Conservation (phyloP, 2,113 vertebrate genomes). For the Malurus melanocephalus region DNA sequence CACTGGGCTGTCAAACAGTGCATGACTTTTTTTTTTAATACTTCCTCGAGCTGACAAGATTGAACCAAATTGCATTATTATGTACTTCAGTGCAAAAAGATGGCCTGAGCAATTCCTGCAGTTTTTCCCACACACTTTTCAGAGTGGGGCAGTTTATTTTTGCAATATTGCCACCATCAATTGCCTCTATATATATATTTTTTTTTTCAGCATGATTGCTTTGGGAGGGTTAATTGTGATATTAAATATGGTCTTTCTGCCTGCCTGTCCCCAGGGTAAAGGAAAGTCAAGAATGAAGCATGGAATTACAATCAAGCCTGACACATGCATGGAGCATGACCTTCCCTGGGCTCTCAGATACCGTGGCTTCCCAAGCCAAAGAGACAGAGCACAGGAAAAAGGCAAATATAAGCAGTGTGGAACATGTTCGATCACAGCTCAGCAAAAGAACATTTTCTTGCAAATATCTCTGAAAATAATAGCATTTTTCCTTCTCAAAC, state of each 20-base stretch:
- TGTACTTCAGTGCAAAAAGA: not conserved
- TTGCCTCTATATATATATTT: not conserved
- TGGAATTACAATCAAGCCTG: conserved; percentile 38
- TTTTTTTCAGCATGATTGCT: not conserved
- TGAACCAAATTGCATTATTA: not conserved
- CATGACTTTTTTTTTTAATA: not conserved
- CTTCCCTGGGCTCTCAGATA: conserved; percentile 11
- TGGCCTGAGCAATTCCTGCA: not conserved
- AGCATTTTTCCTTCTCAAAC: not conserved
- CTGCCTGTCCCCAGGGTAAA: conserved; percentile 9
- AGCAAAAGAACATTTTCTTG: not conserved
- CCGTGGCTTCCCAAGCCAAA: not conserved
- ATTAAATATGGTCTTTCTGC: conserved; percentile 41
- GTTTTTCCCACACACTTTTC: not conserved
- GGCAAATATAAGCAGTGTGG: not conserved
- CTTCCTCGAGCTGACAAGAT: not conserved
- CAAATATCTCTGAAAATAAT: not conserved
- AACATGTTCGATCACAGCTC: not conserved
- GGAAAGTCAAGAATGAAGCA: conserved; percentile 1
- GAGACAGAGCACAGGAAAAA: not conserved
- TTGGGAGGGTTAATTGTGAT: conserved; percentile 44
- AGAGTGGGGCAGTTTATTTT: not conserved
- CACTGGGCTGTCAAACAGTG: not conserved
- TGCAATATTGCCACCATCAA: not conserved
- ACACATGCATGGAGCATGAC: conserved; percentile 30